Evolutionary conservation across 1,140 invertebrate genomes (phyloP), one percentile per base, ranked within the genome.

Genomic region (Cydia strobilella): DNA sequence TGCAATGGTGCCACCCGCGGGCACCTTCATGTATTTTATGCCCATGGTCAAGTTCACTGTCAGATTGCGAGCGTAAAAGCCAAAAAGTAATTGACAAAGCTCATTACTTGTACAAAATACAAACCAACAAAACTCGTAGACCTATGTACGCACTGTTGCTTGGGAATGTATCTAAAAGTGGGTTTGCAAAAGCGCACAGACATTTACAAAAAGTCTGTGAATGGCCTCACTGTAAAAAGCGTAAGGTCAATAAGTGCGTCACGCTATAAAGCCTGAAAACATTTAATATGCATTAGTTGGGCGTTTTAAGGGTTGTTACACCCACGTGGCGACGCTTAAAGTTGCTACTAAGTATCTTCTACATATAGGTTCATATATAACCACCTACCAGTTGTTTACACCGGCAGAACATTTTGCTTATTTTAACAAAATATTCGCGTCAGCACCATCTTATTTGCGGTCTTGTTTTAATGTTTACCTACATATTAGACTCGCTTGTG

Each of bases 1-100:
- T 66, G 31, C 25, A 25, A n/a, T n/a, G 25, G 15, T 25, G 12
- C 10, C 23, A 12, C 12, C 27, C 25, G 31, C 27, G n/a, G 65
- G 7, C 65, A 69, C 12, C 7, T 69, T 39, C 31, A 39, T 69
- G 31, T 3, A 39, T 69, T 42, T 69, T 42, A 45, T 71, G 3
- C 20, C 59, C n/a, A 15, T 51, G 45, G 45, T 63, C 80, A 82
- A 77, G 80, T 82, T 82, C 80, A 80, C 65, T 78, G 80, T 76
- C 78, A 75, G 31, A 66, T 48, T 42, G 51, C 10, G 15, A 42
- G 54, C 51, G 66, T 72, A 20, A 74, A 27, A n/a, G 35, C 45
- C 48, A 31, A 74, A 73, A 74, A 72, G 75, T 72, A 27, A 27
- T 27, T 51, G 15, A 25, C 80, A 80, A 81, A 81, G 82, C n/a